Percentiles rank a stretch among this genome's conserved stretches.
Evolutionary conservation across 2,113 vertebrate species (phyloP).

Genomic region (Poeciliopsis occidentalis): DNA sequence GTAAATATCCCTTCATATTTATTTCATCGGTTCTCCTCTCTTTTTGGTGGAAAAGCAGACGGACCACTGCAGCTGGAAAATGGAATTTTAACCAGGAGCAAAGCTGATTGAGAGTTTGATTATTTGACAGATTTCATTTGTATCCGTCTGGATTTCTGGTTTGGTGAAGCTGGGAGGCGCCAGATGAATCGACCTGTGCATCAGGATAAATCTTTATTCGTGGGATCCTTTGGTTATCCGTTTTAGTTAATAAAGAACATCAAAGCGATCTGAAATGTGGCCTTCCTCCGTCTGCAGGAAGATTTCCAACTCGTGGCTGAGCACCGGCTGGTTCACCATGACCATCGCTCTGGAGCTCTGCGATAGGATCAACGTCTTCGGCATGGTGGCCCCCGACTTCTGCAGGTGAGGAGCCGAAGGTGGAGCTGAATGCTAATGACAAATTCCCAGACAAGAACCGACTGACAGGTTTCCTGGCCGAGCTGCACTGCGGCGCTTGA

Average conservation of each 20-base stretch:
- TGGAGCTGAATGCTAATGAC: conserved; percentile 30
- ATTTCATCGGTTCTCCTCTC: conserved; percentile 8
- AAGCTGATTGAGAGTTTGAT: conserved; percentile 63
- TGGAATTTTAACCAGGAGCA: conserved; percentile 23
- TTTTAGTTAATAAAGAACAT: conserved; percentile 33
- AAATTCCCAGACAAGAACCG: conserved; percentile 1
- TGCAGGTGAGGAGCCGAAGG: conserved; percentile 87
- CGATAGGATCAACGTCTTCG: conserved; percentile 94
- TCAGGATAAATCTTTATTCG: conserved; percentile 52
- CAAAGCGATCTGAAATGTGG: conserved; percentile 19
- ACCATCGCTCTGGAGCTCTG: conserved; percentile 97
- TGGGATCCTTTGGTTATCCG: conserved; percentile 42
- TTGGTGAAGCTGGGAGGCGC: conserved; percentile 57
- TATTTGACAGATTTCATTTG: conserved; percentile 66
- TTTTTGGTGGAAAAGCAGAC: conserved; percentile 8
- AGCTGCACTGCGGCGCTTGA: conserved; percentile 13
- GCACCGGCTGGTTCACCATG: conserved; percentile 99
- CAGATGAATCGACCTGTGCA: conserved; percentile 43
- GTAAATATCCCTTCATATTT: conserved; percentile 31
- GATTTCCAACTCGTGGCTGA: conserved; percentile 98
- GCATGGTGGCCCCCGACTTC: conserved; percentile 98
- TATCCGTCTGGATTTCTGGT: conserved; percentile 58
- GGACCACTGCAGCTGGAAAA: conserved; percentile 4
- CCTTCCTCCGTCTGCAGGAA: conserved; percentile 79
- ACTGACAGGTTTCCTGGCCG: neutral